phyloP scores from a whole-genome alignment of 1,140 invertebrate species.

The Centruroides sculpturatus region DNA sequence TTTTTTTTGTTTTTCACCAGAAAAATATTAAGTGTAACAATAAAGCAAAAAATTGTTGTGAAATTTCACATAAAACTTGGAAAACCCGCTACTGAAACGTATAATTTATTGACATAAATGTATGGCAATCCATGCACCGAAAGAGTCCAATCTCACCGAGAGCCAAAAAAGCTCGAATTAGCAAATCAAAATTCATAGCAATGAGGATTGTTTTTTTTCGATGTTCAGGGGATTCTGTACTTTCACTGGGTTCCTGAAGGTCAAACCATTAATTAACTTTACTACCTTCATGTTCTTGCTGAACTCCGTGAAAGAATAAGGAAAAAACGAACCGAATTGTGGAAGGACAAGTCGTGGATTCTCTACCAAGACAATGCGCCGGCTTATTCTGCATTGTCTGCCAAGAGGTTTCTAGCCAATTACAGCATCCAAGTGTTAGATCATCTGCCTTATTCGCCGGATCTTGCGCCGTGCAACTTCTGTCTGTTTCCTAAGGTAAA shows the following conservation, averaged over 20 bases:
- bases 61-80: too few species aligned
- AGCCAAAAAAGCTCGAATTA: conserved; percentile 2
- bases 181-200: conserved; percentile 1
- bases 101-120: too few species aligned
- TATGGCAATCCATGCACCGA: conserved; percentile 5
- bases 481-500: conserved; percentile 1
- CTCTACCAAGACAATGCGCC: neutral
- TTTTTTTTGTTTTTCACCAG: too few species aligned
- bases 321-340: conserved; percentile 1
- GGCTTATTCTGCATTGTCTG: neutral
- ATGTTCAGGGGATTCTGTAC: neutral
- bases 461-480: neutral
- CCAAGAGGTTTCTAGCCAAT: neutral
- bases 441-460: neutral
- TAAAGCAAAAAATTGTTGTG: too few species aligned
- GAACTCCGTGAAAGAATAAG: neutral
- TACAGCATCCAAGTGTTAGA: neutral
- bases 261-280: neutral
- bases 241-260: neutral
- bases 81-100: too few species aligned
- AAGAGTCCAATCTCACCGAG: neutral
- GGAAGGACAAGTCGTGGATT: neutral
- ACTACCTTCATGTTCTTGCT: neutral
- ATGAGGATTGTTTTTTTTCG: neutral
- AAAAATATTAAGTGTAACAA: too few species aligned